A percentile compares a stretch with the other conserved stretches of the same genome.
phyloP scores from a whole-genome alignment of 1,140 invertebrate species.

The Drosophila serrata region DNA sequence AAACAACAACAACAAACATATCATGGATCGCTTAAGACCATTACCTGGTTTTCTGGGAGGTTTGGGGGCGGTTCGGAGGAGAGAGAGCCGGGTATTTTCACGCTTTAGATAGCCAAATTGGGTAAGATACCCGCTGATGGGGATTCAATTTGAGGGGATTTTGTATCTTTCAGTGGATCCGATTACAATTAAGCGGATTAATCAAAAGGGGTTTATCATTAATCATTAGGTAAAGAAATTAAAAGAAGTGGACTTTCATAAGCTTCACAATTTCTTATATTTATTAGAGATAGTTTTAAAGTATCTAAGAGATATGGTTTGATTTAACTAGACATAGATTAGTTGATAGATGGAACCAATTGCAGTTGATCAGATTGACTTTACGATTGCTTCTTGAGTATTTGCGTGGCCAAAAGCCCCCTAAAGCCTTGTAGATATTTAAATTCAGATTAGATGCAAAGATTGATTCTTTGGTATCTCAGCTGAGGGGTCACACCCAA shows the following conservation, averaged over 20 bases:
- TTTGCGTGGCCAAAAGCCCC: neutral
- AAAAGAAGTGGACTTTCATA: neutral
- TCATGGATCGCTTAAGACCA: conserved; percentile 45
- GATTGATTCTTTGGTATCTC: conserved; percentile 28
- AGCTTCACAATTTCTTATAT: neutral
- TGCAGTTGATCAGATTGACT: neutral
- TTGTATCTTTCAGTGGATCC: conserved; percentile 15
- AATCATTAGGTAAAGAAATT: conserved; percentile 12
- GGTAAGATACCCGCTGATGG: conserved; percentile 12
- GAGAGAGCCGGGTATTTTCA: conserved; percentile 24
- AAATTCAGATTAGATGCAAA: conserved; percentile 16
- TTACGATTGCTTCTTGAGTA: neutral
- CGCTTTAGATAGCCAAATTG: conserved; percentile 39
- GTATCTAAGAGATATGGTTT: neutral
- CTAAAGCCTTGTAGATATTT: conserved; percentile 20
- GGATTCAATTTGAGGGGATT: conserved; percentile 31
- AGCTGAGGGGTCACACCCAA: conserved; percentile 17
- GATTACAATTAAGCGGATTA: conserved; percentile 50
- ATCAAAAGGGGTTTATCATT: conserved; percentile 22
- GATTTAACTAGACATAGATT: too few species aligned
- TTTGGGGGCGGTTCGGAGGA: neutral
- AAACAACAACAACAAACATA: conserved; percentile 21
- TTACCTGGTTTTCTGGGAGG: neutral
- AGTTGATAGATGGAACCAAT: neutral
- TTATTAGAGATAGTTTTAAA: neutral